Conservation (phyloP, 2,113 vertebrate genomes). For the Cryptotis parvus region DNA sequence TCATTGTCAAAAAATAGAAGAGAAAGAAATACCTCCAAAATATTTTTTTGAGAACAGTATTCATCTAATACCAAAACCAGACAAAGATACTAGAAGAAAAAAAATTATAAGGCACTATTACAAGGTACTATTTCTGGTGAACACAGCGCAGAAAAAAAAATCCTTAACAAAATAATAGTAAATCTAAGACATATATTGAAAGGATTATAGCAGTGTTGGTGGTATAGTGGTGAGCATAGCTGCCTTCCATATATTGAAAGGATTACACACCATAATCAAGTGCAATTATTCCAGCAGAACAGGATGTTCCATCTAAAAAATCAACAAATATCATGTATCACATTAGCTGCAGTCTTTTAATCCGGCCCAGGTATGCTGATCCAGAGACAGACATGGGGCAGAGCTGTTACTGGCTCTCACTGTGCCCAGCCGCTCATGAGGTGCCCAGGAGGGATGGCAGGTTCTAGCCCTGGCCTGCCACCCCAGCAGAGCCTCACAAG, state of each 20-base stretch:
- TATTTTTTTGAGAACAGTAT: not conserved
- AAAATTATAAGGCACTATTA: not conserved
- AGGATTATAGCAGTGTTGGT: slow-evolving; percentile 76
- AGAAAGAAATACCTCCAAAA: not conserved
- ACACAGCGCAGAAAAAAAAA: not conserved
- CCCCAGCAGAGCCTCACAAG: too few relatives aligned
- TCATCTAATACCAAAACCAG: not conserved
- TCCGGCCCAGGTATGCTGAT: too few relatives aligned
- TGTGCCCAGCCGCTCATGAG: too few relatives aligned
- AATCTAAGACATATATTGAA: not conserved
- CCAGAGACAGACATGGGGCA: too few relatives aligned
- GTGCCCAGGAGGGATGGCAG: too few relatives aligned
- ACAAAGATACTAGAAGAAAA: not conserved
- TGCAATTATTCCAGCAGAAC: not conserved
- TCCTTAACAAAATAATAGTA: too few relatives aligned
- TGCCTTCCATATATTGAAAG: slow-evolving; percentile 85
- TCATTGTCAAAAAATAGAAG: not conserved
- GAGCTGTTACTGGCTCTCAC: too few relatives aligned
- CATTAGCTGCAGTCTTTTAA: too few relatives aligned
- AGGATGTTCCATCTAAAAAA: not conserved
- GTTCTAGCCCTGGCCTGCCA: too few relatives aligned
- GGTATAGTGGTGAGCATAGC: slow-evolving; percentile 90
- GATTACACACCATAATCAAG: not conserved
- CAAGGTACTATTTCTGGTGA: not conserved
- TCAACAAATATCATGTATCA: not conserved